A percentile compares a stretch with the other conserved stretches of the same genome.
phyloP scores from a whole-genome alignment of 2,113 vertebrate species.

The Chionis minor region DNA sequence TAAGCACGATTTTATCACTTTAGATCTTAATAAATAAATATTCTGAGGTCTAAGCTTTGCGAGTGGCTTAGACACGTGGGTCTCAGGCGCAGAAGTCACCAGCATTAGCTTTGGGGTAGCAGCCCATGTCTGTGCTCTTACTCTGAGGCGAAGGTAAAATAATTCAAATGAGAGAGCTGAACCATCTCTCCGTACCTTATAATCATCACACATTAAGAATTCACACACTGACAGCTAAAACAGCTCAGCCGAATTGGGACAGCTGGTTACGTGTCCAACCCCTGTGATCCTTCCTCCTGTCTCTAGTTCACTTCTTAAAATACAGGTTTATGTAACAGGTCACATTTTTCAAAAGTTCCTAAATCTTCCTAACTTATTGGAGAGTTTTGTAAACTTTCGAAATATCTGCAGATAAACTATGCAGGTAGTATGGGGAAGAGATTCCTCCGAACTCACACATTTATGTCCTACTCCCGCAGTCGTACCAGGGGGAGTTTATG shows the following conservation, averaged over 20 bases:
- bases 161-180: background rate
- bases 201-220: slow-evolving; percentile 45
- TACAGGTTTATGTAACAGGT: slow-evolving; percentile 49
- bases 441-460: background rate
- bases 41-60: background rate
- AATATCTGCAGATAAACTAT: background rate
- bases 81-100: background rate
- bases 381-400: background rate
- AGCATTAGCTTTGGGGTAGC: background rate
- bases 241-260: slow-evolving; percentile 55
- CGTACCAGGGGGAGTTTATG: background rate
- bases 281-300: slow-evolving; percentile 60
- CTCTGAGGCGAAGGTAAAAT: background rate
- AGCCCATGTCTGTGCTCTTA: background rate
- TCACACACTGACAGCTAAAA: slow-evolving; percentile 61
- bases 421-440: background rate
- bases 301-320: slow-evolving; percentile 57
- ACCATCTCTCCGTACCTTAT: background rate
- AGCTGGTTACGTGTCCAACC: slow-evolving; percentile 60
- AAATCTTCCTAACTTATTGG: background rate
- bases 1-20: slow-evolving; percentile 24
- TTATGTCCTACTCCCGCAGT: background rate
- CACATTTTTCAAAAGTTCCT: background rate
- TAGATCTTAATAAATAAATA: background rate
- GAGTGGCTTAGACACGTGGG: background rate